Base-by-base conservation (phyloP, 2,797 vertebrate species). In the Menidia menidia region DNA sequence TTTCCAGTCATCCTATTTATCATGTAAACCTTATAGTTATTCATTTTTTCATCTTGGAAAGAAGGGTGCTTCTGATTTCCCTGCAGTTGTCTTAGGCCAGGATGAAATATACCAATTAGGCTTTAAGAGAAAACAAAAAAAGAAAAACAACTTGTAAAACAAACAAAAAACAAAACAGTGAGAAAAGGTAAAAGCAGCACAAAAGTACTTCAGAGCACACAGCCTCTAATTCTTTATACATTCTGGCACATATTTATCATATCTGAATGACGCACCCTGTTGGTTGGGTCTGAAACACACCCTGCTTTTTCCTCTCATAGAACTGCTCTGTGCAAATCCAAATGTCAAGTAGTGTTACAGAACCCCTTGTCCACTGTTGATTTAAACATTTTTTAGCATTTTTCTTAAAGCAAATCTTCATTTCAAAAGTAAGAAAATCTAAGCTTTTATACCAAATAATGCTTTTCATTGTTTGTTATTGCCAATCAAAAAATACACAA, bases 161-260 rank as follows among this genome's bases (percentile, higher is more conserved):
- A 67, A 83, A 65, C 85, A 82, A 90, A 87, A 63, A 82, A 87
- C 52, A 86, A 78, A 87, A 90, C 71, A 57, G 55, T 25, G 25
- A 25, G 25, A 25, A 25, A 70, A 75, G 78, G 68, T 86, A 83
- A 88, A 92, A 92, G 92, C 90, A 91, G 89, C 87, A 89, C 84
- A 87, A 70, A 81, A 75, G 85, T 87, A 88, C 75, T 82, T 88
- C 75, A 85, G 87, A 88, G 74, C 81, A 86, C 81, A 86, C 71
- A 79, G 87, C 81, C 84, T 80, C 75, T 89, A 75, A 64, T 87
- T 80, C 69, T 86, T 83, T 85, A 80, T 90, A 93, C 91, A 93
- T 92, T 93, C 91, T 90, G 90, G 89, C 91, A 91, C 82, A 44
- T 90, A 71, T 81, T 88, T 62, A 74, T 82, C 48, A 60, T 56